phyloP scores from a whole-genome alignment of 2,113 vertebrate species.

The Rhabdornis inornatus region DNA sequence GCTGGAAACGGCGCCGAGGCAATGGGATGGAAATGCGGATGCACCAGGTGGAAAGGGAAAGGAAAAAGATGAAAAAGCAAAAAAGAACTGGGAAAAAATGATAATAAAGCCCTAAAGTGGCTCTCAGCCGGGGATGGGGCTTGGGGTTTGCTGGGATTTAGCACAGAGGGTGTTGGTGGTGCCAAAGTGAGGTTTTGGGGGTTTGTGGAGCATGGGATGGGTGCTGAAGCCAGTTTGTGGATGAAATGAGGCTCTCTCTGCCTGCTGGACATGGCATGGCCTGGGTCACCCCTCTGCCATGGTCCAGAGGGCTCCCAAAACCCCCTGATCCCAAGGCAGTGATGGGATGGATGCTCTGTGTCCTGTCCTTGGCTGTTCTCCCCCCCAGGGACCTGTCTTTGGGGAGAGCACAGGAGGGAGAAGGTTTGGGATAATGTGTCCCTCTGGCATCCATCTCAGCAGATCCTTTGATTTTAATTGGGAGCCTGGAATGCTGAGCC shows the following conservation, averaged over 20 bases:
- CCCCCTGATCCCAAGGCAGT: rapidly evolving
- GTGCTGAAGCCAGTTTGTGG: rapidly evolving
- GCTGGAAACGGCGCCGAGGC: not conserved
- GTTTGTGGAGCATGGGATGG: rapidly evolving
- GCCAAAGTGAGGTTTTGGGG: rapidly evolving
- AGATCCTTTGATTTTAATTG: not conserved
- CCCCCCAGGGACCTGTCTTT: rapidly evolving
- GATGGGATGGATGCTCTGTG: not conserved
- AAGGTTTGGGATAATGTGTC: not conserved
- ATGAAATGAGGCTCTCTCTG: not conserved
- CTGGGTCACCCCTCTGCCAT: not conserved
- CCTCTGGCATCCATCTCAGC: not conserved
- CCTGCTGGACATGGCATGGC: rapidly evolving
- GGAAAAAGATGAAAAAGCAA: not conserved
- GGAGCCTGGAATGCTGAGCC: not conserved
- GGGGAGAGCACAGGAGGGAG: not conserved
- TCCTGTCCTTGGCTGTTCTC: not conserved
- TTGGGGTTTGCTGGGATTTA: not conserved
- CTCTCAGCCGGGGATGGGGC: not conserved
- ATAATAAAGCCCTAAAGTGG: not conserved
- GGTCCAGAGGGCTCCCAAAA: not conserved
- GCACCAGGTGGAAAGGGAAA: not conserved
- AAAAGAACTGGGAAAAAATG: rapidly evolving
- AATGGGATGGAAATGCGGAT: not conserved
- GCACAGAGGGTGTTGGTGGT: rapidly evolving